Base-by-base conservation (phyloP, 2,113 vertebrate genomes). In the Sorex fumeus region DNA sequence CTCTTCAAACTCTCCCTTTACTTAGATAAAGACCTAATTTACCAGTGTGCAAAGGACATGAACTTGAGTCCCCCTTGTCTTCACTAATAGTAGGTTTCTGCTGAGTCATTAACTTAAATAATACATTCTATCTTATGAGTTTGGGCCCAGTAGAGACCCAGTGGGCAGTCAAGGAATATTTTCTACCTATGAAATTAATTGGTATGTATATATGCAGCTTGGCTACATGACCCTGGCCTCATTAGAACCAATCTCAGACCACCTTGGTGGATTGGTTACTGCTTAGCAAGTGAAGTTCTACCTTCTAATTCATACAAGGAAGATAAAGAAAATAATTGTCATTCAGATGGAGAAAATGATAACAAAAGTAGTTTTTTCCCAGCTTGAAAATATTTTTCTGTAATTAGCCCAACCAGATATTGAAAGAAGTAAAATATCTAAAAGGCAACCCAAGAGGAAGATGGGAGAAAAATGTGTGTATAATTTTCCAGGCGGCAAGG, bases 101-200 rank as follows among this genome's bases (percentile, higher is more conserved):
- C 82, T 87, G 57, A 96, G 34, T 93, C 75, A 88, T 0, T 84
- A 60, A 19, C 18, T 28, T 27, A 70, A 81, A 57, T 75, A 84
- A 96, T 88, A 84, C 87, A 50, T 84, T 91, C 69, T 13, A 34
- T 40, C 18, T 10, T 85, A 69, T 2, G 11, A 83, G 64, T 94
- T 95, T 71, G 82, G 70, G 25, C 43, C 66, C 45, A 72, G 25
- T 82, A 43, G 36, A 84, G 87, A 88, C 30, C 28, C 88, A 85
- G 36, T 43, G 16, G 45, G 50, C 18, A 72, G 64, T 27, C 66
- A 92, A 67, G 32, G 60, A 83, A 79, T 81, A 78, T 83, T 74
- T 91, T 83, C 36, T 62, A 32, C 0, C 8, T 4, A 76, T 80
- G 64, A 93, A 88, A 40, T 28, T 95, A 95, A 94, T 94, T 95